phyloP scores from a whole-genome alignment of 1,140 invertebrate genomes.

The Gonatopus flavifemur region DNA sequence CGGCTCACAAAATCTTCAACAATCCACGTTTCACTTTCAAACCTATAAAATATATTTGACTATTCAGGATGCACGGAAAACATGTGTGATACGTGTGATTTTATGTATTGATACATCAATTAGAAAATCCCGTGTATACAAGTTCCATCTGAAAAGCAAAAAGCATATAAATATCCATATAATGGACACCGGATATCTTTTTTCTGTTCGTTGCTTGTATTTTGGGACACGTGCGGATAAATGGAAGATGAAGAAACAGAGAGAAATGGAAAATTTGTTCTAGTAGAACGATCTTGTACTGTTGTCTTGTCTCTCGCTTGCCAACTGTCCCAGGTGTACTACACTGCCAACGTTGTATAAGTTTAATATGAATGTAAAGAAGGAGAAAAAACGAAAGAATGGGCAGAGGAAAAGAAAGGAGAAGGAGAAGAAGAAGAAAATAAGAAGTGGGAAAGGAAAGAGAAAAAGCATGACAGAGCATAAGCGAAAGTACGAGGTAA shows the following conservation, averaged over 20 bases:
- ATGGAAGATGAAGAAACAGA: background rate
- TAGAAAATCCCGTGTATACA: no score
- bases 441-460: conserved; percentile 16
- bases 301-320: conserved; percentile 46
- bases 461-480: conserved; percentile 1
- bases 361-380: conserved; percentile 1
- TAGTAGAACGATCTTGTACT: conserved; percentile 29
- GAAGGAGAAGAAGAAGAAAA: background rate
- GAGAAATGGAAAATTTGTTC: conserved; percentile 19
- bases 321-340: conserved; percentile 54
- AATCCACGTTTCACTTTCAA: no score
- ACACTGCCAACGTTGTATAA: no score
- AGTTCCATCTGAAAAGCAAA: no score
- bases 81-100: no score
- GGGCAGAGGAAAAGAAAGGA: background rate
- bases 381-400: background rate
- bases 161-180: no score
- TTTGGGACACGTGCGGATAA: conserved; percentile 5
- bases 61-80: no score
- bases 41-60: no score
- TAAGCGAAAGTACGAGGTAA: conserved; percentile 26
- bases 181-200: no score
- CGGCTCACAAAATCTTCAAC: no score
- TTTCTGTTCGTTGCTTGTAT: no score
- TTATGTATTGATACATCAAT: no score